Evolutionary conservation across 2,797 vertebrate species (phyloP).

Genomic region (Spondyliosoma cantharus): DNA sequence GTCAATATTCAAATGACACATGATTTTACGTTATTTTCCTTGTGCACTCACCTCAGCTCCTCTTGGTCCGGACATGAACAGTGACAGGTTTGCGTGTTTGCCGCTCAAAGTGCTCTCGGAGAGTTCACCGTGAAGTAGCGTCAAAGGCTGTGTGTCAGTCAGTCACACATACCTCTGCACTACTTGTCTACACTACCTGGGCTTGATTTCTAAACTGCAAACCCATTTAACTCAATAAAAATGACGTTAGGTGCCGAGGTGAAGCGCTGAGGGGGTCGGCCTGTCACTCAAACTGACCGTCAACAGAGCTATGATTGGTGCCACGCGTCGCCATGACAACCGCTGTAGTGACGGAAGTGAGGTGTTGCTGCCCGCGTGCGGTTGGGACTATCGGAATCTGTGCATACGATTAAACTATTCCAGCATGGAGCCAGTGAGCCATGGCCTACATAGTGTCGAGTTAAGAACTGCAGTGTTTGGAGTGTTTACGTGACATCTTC

Average conservation of each 20-base stretch:
- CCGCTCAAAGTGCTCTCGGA: not conserved
- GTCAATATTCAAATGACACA: not conserved
- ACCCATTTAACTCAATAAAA: not conserved
- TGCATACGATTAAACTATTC: not conserved
- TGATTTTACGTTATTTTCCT: not conserved
- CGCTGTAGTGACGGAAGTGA: not conserved
- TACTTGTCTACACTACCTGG: too few relatives aligned
- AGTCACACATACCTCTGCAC: not conserved
- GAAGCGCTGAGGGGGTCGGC: not conserved
- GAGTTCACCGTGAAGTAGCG: not conserved
- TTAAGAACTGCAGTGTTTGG: too few relatives aligned
- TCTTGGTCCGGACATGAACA: not conserved
- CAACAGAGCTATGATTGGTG: not conserved
- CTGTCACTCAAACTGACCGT: slow-evolving; percentile 14
- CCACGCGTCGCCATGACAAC: slow-evolving; percentile 70
- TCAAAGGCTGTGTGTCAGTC: not conserved
- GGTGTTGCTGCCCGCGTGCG: not conserved
- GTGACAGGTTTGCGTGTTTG: not conserved
- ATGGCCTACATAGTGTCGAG: too few relatives aligned
- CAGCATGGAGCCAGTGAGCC: too few relatives aligned
- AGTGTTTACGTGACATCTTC: too few relatives aligned
- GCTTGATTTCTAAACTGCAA: too few relatives aligned
- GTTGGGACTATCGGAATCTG: not conserved
- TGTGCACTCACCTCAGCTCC: slow-evolving; percentile 10
- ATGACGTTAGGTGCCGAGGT: not conserved